phyloP scores from a whole-genome alignment of 2,797 vertebrate species.

The Mormyrus hasselquistii region DNA sequence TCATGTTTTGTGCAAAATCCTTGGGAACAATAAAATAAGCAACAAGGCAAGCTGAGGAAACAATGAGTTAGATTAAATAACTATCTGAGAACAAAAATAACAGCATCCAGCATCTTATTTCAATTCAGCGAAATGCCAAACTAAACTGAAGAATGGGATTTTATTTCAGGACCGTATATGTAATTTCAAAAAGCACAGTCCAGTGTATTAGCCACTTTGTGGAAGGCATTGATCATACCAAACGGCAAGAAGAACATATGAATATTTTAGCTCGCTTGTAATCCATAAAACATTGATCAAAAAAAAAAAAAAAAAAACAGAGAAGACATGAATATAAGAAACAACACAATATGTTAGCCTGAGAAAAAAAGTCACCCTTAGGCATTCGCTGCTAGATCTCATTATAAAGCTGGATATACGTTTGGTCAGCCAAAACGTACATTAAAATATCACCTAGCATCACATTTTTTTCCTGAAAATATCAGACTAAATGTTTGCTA shows the following conservation, averaged over 20 bases:
- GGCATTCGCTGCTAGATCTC: slow-evolving; percentile 26
- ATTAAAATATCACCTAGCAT: slow-evolving; percentile 23
- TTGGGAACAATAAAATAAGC: slow-evolving; percentile 34
- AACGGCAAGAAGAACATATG: slow-evolving; percentile 34
- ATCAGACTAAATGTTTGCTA: slow-evolving; percentile 16
- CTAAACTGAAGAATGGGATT: slow-evolving; percentile 35
- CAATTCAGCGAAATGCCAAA: slow-evolving; percentile 39
- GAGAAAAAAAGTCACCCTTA: slow-evolving; percentile 30
- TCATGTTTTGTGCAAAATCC: slow-evolving; percentile 29
- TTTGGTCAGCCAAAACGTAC: slow-evolving; percentile 33
- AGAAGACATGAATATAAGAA: slow-evolving; percentile 39
- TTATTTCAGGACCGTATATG: slow-evolving; percentile 33
- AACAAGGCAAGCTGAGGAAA: slow-evolving; percentile 33
- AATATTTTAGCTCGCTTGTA: slow-evolving; percentile 38
- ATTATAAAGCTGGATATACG: slow-evolving; percentile 35
- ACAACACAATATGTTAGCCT: slow-evolving; percentile 31
- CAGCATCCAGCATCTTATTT: slow-evolving; percentile 41
- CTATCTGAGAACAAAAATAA: slow-evolving; percentile 36
- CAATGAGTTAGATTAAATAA: slow-evolving; percentile 47
- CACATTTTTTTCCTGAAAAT: slow-evolving; percentile 22
- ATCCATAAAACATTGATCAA: slow-evolving; percentile 44
- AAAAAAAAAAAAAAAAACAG: slow-evolving; percentile 34
- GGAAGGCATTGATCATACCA: slow-evolving; percentile 47
- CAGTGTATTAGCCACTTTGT: slow-evolving; percentile 38
- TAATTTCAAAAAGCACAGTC: slow-evolving; percentile 33